These are phyloP conservation scores for Hyperoplus lanceolatus DNA, from an alignment of 2,797 vertebrate species.

Conservation along the genomic window DNA sequence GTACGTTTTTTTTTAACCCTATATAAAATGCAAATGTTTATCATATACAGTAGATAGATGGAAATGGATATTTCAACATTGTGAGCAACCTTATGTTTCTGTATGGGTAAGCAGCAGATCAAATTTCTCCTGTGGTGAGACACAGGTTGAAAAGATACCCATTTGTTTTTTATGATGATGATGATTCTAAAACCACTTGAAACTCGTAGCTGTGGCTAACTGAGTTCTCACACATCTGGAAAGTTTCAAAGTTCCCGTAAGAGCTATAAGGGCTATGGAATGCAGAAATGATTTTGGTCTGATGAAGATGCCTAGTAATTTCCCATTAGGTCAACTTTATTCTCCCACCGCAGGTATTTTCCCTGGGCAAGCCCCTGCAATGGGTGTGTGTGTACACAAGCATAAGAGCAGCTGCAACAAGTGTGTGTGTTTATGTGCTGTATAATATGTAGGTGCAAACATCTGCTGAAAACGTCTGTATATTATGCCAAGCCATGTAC, in stretches of 20 bases:
- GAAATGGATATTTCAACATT: neutral
- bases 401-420: conserved; percentile 54
- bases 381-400: conserved; percentile 53
- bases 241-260: conserved; percentile 64
- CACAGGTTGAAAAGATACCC: neutral
- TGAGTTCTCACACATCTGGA: conserved; percentile 46
- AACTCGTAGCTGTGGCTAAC: conserved; percentile 12
- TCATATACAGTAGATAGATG: neutral
- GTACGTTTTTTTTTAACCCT: no score
- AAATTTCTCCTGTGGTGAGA: conserved; percentile 10
- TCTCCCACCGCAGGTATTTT: conserved; percentile 76
- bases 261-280: conserved; percentile 58
- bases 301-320: conserved; percentile 67
- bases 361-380: conserved; percentile 65
- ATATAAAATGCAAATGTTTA: neutral
- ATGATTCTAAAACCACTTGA: conserved; percentile 42
- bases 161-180: conserved; percentile 8
- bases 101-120: neutral
- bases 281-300: conserved; percentile 60
- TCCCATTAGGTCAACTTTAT: conserved; percentile 73
- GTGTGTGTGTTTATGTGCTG: neutral
- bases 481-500: neutral
- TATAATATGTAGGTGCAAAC: conserved; percentile 20
- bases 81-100: neutral
- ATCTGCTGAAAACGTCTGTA: conserved; percentile 9